Base-by-base conservation (phyloP, 2,113 vertebrate genomes). In the Pandion haliaetus region DNA sequence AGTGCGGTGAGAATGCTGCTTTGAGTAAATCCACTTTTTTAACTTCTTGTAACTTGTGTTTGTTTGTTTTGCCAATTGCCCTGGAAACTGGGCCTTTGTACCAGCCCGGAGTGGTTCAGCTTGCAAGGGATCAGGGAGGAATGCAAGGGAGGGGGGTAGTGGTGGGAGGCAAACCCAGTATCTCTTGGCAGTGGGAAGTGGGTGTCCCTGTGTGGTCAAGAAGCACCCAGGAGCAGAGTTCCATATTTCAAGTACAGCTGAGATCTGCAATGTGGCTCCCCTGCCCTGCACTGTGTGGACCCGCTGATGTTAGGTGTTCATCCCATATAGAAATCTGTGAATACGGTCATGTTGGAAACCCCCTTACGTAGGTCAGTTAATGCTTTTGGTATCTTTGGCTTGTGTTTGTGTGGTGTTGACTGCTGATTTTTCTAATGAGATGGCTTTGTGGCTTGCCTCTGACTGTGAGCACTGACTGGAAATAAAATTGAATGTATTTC, bases 391-490 rank as follows among this genome's bases (percentile, higher is more conserved):
- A n/a, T 63, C 71, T 93, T 86, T 91, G 90, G 62, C 57, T 94
- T 69, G 42, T 72, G 71, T 87, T 93, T 66, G 65, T 73, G 62
- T 57, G 36, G 47, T 88, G 82, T 67, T 93, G 78, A 70, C 57
- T 90, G 78, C 58, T 94, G 82, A 57, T 89, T 86, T 80, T 57
- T 67, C 40, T 85, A 57, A 61, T 2, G 13, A 25, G 63, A 77
- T 73, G 47, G 28, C 61, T 88, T 92, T 96, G 96, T 7, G 91
- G 91, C 49, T 59, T 97, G 69, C 82, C 69, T 95, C 80, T 81
- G 49, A 86, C 93, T 86, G 47, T 71, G 71, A 76, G 70, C 86
- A 61, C 74, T 94, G 89, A 42, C 79, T 89, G 70, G 87, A 94
- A 96, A 72, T 80, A 66, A 49, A 85, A n/a, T 61, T 65, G 63